Evolutionary conservation across 2,113 vertebrate genomes (phyloP).

Genomic region (Amphilophus citrinellus): DNA sequence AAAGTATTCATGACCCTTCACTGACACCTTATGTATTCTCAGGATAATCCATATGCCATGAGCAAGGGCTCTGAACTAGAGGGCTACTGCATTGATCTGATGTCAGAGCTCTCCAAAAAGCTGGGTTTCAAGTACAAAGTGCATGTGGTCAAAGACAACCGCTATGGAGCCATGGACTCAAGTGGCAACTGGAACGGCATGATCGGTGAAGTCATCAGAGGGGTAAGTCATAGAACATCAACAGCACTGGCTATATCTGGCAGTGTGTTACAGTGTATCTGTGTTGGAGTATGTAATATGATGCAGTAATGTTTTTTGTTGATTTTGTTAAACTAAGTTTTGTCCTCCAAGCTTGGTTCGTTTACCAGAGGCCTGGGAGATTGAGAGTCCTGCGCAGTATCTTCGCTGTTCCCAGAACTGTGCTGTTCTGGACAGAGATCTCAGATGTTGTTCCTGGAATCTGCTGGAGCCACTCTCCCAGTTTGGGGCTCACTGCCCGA

Average conservation of each 20-base stretch:
- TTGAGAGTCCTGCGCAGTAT: no score
- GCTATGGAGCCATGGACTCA: constrained; percentile 76
- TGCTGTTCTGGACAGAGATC: no score
- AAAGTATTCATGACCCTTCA: neutral
- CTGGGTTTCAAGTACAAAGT: constrained; percentile 84
- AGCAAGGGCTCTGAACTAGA: constrained; percentile 79
- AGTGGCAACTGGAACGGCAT: constrained; percentile 86
- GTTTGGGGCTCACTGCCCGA: no score
- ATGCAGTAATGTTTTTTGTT: neutral
- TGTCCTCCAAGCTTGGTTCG: no score
- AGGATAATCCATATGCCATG: constrained; percentile 89
- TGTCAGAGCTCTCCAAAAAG: constrained; percentile 78
- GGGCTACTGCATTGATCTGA: constrained; percentile 88
- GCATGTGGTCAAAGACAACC: constrained; percentile 84
- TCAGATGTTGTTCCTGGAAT: no score
- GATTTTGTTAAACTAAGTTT: neutral
- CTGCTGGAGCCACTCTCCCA: no score
- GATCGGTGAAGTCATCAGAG: constrained; percentile 86
- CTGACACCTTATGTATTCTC: neutral
- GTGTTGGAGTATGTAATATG: neutral
- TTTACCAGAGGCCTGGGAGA: no score
- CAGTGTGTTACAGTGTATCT: neutral
- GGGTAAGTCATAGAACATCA: constrained; percentile 71
- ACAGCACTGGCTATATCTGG: neutral
- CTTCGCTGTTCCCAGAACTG: no score